These are phyloP conservation scores for Ardeotis arabs DNA, from an alignment of 2,113 vertebrate species.

Conservation along the genomic window DNA sequence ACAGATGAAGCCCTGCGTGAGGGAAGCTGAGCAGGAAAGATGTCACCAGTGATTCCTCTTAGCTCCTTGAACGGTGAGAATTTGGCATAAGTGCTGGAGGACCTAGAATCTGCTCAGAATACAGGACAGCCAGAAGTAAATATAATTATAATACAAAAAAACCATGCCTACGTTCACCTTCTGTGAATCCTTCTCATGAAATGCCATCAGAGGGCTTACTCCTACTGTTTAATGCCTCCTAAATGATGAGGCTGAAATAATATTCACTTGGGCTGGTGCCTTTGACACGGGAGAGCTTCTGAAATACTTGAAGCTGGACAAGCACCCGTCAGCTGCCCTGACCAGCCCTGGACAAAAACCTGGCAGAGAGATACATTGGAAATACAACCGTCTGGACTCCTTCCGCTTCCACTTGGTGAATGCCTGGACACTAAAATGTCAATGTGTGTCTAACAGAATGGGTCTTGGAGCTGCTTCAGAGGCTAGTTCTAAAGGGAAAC, in stretches of 20 bases:
- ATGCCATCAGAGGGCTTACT: neutral
- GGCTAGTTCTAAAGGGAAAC: neutral
- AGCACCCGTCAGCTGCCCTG: neutral
- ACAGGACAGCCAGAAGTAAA: neutral
- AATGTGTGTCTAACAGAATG: no score
- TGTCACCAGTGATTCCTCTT: neutral
- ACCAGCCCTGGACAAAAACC: neutral
- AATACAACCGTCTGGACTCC: neutral
- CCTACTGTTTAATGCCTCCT: neutral
- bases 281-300: neutral
- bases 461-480: neutral
- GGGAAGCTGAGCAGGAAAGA: neutral
- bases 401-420: neutral
- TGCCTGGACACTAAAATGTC: neutral
- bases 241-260: neutral
- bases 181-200: neutral
- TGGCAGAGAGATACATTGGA: neutral
- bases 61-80: neutral
- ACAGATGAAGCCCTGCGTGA: neutral
- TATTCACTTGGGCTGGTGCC: neutral
- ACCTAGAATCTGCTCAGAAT: neutral
- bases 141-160: neutral
- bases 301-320: neutral
- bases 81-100: neutral
- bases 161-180: neutral